Evolutionary conservation across 1,140 invertebrate species (phyloP), one percentile per base, ranked within the genome.

Genomic region (Coboldia fuscipes): DNA sequence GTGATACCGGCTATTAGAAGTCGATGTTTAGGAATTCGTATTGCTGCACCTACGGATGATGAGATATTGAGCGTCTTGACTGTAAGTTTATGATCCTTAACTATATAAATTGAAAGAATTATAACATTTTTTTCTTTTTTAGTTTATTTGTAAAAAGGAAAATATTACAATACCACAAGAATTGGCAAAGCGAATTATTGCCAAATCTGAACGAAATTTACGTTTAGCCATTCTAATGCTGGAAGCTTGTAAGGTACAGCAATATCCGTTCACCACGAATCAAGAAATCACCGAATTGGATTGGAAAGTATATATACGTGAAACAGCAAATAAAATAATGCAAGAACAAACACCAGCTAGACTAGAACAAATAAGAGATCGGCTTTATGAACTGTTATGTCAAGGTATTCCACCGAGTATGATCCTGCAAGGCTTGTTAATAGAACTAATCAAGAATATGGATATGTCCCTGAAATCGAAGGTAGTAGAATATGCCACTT

Each of bases 1-100:
- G 85, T 98, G 2, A 89, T 94, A 45, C 88, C 89, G 12, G 90
- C 96, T 14, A 93, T 99, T 38, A 68, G 75, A 39, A 97, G 90
- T 39, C 66, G 96, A 52, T 98, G 93, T 59, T 66, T 99, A 16
- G 75, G 75, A 15, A 73, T 98, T 29, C 62, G 93, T 42, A 77
- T 98, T 6, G 63, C 89, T 14, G 86, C 94, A 4, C 93, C 94
- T 3, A 70, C 69, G 12, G 51, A 68, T 36, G 60, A 69, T 13
- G 77, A 96, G 59, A 86, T 97, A 41, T 60, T 65, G 15, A 50
- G 47, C 20, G 69, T 88, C 28, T 53, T 80, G 34, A 51, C 62
- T 34, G 55, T 45, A 24, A 38, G 21, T 33, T 6, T 23, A 23
- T 23, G 6, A 7, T 23, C 12, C 12, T 23, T 23, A 23, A 7